A percentile compares a stretch with the other conserved stretches of the same genome.
Evolutionary conservation across 2,888 invertebrate genomes (phyloP).

Genomic region (Minunthozetes semirufus): DNA sequence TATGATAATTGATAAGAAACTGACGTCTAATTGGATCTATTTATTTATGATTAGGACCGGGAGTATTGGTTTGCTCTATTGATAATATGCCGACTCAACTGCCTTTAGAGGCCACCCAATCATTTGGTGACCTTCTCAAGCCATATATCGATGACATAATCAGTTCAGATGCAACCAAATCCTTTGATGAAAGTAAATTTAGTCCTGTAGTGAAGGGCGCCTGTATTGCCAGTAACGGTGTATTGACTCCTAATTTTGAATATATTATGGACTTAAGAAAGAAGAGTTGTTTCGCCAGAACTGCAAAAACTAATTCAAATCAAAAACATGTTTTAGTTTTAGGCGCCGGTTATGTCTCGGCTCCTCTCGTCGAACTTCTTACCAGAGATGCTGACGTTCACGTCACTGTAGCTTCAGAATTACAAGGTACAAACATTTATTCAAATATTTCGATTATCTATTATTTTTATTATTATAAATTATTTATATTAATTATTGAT

Average conservation of each 20-base stretch:
- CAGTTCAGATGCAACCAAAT: slow-evolving; percentile 67
- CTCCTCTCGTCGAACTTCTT: slow-evolving; percentile 89
- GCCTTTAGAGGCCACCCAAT: slow-evolving; percentile 92
- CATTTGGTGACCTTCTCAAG: slow-evolving; percentile 85
- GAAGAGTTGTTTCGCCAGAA: slow-evolving; percentile 50
- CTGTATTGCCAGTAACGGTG: slow-evolving; percentile 91
- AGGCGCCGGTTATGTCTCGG: slow-evolving; percentile 90
- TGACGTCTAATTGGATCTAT: slow-evolving; percentile 45
- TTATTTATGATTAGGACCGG: slow-evolving; percentile 77
- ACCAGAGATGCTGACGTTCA: slow-evolving; percentile 69
- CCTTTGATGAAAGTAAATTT: slow-evolving; percentile 70
- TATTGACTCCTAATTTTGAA: slow-evolving; percentile 80
- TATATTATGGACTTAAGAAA: slow-evolving; percentile 83
- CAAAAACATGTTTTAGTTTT: slow-evolving; percentile 73
- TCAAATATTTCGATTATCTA: no score
- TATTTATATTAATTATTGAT: not conserved
- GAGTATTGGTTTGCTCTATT: slow-evolving; percentile 97
- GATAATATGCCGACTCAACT: slow-evolving; percentile 99
- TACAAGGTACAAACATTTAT: no score
- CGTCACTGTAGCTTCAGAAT: slow-evolving; percentile 74
- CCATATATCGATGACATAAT: slow-evolving; percentile 82
- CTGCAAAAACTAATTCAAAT: slow-evolving; percentile 48
- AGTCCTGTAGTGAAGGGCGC: slow-evolving; percentile 58
- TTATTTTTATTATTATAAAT: slow-evolving; percentile 1
- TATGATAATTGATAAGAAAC: not conserved